phyloP scores from a whole-genome alignment of 2,888 invertebrate species.

The Drosophila paramelanica region DNA sequence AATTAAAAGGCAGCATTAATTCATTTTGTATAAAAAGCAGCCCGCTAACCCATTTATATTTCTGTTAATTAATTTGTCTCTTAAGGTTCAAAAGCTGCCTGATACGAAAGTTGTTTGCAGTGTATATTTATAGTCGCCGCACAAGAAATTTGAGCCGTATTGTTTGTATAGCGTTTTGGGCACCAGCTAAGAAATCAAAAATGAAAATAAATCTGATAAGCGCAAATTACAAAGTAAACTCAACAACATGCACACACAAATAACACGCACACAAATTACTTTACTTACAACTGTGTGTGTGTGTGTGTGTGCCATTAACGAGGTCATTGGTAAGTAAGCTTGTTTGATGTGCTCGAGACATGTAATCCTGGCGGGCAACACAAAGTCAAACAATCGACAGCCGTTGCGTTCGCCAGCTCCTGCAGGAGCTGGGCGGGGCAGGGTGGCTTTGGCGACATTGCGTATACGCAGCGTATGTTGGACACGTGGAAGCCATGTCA shows the following conservation, averaged over 20 bases:
- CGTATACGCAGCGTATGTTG: constrained; percentile 65
- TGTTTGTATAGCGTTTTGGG: constrained; percentile 32
- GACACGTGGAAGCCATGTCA: constrained; percentile 65
- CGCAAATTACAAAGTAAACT: constrained; percentile 78
- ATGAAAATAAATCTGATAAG: constrained; percentile 80
- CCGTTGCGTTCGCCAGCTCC: constrained; percentile 6
- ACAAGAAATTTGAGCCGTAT: neutral
- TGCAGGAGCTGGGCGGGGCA: constrained; percentile 7
- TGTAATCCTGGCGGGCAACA: constrained; percentile 64
- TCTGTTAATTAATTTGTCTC: too few species aligned
- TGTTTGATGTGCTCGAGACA: constrained; percentile 80
- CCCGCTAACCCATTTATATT: too few species aligned
- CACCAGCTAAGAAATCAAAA: constrained; percentile 73
- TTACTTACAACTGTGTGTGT: constrained; percentile 1
- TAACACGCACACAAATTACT: constrained; percentile 9
- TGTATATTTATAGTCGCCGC: constrained; percentile 4
- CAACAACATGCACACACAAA: constrained; percentile 45
- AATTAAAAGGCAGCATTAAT: too few species aligned
- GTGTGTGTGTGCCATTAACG: constrained; percentile 73
- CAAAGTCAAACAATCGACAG: constrained; percentile 65
- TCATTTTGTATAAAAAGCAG: too few species aligned
- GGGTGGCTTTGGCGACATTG: constrained; percentile 35
- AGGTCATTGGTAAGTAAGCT: constrained; percentile 81
- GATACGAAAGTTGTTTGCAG: constrained; percentile 14
- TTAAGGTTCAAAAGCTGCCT: too few species aligned